Percentiles rank a stretch among this genome's conserved stretches.
phyloP scores from a whole-genome alignment of 2,797 vertebrate species.

The Phrynocephalus vlangalii region DNA sequence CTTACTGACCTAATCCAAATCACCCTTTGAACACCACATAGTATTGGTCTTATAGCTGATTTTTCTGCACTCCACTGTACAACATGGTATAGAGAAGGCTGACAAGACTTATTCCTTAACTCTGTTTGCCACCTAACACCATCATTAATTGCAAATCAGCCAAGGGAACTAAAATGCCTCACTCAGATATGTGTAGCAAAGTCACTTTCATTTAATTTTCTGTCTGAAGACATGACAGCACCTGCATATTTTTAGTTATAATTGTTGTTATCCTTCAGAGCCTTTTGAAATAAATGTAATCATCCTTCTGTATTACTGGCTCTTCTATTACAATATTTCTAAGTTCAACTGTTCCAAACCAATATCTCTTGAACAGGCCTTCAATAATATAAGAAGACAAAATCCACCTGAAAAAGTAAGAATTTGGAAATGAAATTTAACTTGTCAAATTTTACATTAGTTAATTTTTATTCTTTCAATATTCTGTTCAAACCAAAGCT shows the following conservation, averaged over 20 bases:
- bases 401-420: slow-evolving; percentile 73
- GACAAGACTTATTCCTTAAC: slow-evolving; percentile 61
- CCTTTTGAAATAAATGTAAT: slow-evolving; percentile 83
- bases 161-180: slow-evolving; percentile 62
- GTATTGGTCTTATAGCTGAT: background rate
- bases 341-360: slow-evolving; percentile 79
- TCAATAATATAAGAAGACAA: slow-evolving; percentile 84
- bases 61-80: background rate
- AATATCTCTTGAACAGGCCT: slow-evolving; percentile 81
- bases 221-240: slow-evolving; percentile 78
- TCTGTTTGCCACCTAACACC: background rate
- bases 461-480: slow-evolving; percentile 78
- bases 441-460: slow-evolving; percentile 76
- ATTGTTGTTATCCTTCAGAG: slow-evolving; percentile 83
- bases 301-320: slow-evolving; percentile 80
- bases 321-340: slow-evolving; percentile 79
- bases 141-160: slow-evolving; percentile 68
- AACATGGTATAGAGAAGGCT: slow-evolving; percentile 57
- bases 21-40: background rate
- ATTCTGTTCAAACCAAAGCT: slow-evolving; percentile 71
- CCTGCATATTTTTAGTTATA: slow-evolving; percentile 80
- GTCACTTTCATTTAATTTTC: slow-evolving; percentile 81
- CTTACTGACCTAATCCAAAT: background rate
- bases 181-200: slow-evolving; percentile 68
- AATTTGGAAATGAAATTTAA: slow-evolving; percentile 78